Conservation (phyloP, 2,113 vertebrate genomes). For the Nibea coibor region DNA sequence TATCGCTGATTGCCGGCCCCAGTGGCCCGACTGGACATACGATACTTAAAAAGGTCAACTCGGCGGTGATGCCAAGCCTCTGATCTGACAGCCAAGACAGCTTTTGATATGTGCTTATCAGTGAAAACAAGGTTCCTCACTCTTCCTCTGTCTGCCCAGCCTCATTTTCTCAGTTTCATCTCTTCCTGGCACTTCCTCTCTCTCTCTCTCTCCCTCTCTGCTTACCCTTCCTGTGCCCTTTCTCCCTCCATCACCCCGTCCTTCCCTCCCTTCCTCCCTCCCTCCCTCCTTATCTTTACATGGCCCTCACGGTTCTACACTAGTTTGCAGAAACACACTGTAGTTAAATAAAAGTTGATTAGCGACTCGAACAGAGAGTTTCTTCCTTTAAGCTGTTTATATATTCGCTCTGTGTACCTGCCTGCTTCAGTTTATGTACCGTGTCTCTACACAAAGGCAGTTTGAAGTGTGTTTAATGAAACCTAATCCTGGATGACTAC, state of each 20-base stretch:
- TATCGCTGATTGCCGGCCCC: slow-evolving; percentile 59
- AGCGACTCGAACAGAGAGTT: slow-evolving; percentile 20
- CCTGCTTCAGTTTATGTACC: neutral
- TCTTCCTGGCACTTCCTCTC: slow-evolving; percentile 27
- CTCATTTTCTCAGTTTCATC: slow-evolving; percentile 55
- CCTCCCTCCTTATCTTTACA: slow-evolving; percentile 32
- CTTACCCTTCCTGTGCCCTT: slow-evolving; percentile 50
- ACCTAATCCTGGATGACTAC: neutral
- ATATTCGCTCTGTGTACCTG: neutral
- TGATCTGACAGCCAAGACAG: slow-evolving; percentile 73
- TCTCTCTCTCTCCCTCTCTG: neutral
- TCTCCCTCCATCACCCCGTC: slow-evolving; percentile 36
- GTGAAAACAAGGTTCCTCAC: slow-evolving; percentile 61
- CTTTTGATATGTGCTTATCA: slow-evolving; percentile 70
- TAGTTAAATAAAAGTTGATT: slow-evolving; percentile 48
- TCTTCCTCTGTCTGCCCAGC: slow-evolving; percentile 36
- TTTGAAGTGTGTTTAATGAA: neutral
- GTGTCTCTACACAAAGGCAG: slow-evolving; percentile 1
- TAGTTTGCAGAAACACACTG: neutral
- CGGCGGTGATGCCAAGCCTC: slow-evolving; percentile 57
- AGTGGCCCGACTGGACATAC: slow-evolving; percentile 46
- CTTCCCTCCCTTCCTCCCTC: slow-evolving; percentile 21
- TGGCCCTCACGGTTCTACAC: slow-evolving; percentile 4
- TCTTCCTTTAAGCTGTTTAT: neutral
- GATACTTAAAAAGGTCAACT: slow-evolving; percentile 58